phyloP scores from a whole-genome alignment of 2,888 invertebrate genomes.

The Nephrotoma appendiculata region DNA sequence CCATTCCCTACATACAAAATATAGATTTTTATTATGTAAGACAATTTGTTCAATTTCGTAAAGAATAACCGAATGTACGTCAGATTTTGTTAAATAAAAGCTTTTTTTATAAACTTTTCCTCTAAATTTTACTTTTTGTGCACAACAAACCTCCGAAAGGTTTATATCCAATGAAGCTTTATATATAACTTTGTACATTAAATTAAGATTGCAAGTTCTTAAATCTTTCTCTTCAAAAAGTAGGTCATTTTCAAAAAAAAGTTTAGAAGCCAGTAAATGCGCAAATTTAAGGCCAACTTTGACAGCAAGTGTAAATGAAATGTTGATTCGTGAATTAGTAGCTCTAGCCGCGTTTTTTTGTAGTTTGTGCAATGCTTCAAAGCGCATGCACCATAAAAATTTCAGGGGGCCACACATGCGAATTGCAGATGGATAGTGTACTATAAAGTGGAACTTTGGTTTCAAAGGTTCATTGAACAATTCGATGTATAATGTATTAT shows the following conservation, averaged over 20 bases:
- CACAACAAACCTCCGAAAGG: slow-evolving; percentile 5
- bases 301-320: not conserved
- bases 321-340: too few species aligned
- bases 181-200: not conserved
- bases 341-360: too few species aligned
- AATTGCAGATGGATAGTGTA: too few species aligned
- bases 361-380: too few species aligned
- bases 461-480: too few species aligned
- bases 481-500: too few species aligned
- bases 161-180: slow-evolving; percentile 3
- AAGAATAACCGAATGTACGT: not conserved
- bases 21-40: slow-evolving; percentile 4
- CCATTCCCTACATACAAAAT: slow-evolving; percentile 8
- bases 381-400: too few species aligned
- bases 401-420: too few species aligned
- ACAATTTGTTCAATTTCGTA: slow-evolving; percentile 8
- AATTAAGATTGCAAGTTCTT: not conserved
- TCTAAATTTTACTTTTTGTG: slow-evolving; percentile 9
- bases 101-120: slow-evolving; percentile 8
- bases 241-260: slow-evolving; percentile 10
- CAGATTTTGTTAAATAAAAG: slow-evolving; percentile 9
- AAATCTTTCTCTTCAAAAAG: slow-evolving; percentile 10
- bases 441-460: too few species aligned
- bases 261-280: slow-evolving; percentile 4
- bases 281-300: slow-evolving; percentile 8